Percentiles rank a stretch among this genome's conserved stretches.
Conservation (phyloP, 2,888 invertebrate species). For the Merodon equestris region DNA sequence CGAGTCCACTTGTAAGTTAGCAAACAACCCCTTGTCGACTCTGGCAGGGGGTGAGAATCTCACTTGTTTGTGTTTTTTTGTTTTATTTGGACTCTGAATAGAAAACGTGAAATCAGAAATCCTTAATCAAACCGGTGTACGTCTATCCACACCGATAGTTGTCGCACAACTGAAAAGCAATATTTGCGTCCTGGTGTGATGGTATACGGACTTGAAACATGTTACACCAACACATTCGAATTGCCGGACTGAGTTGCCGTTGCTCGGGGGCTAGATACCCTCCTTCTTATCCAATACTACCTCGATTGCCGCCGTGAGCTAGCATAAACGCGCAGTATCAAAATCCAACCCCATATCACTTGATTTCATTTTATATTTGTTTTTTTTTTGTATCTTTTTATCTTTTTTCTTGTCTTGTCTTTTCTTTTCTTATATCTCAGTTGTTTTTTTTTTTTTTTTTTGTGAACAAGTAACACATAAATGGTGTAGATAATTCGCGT, state of each 20-base stretch:
- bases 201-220: conserved; percentile 18
- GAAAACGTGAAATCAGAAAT: conserved; percentile 36
- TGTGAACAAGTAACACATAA: conserved; percentile 30
- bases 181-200: conserved; percentile 68
- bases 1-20: conserved; percentile 23
- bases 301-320: conserved; percentile 13
- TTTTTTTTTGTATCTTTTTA: conserved; percentile 33
- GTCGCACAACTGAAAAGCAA: conserved; percentile 81
- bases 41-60: conserved; percentile 31
- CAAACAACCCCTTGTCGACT: conserved; percentile 33
- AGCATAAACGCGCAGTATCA: conserved; percentile 54
- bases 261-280: conserved; percentile 48
- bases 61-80: conserved; percentile 10
- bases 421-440: conserved; percentile 37
- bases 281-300: conserved; percentile 62
- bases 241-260: conserved; percentile 44
- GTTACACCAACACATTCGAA: conserved; percentile 26
- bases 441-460: background rate
- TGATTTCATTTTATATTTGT: conserved; percentile 27
- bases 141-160: conserved; percentile 82
- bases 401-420: conserved; percentile 27
- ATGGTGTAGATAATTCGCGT: conserved; percentile 67
- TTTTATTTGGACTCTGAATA: conserved; percentile 4
- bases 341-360: conserved; percentile 34
- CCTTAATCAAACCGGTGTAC: conserved; percentile 73